Evolutionary conservation across 2,797 vertebrate species (phyloP).

Genomic region (Centroberyx gerrardi): DNA sequence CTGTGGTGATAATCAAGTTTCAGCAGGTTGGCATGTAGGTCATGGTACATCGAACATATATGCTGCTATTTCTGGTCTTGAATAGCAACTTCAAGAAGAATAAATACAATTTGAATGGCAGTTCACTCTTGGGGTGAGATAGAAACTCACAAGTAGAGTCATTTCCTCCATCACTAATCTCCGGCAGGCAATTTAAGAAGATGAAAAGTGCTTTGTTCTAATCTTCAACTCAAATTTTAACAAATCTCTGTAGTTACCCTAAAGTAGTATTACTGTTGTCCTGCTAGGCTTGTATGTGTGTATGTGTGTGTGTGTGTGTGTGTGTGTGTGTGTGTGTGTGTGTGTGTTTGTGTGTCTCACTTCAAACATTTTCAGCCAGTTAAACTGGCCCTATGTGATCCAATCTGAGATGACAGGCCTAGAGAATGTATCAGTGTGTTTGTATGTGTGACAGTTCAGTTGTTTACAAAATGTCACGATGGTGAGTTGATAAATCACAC

Average conservation of each 20-base stretch:
- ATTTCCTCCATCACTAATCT: constrained; percentile 1
- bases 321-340: too few species aligned
- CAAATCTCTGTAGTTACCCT: too few species aligned
- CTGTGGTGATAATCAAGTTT: not conserved
- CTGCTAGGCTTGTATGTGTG: not conserved
- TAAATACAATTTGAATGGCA: too few species aligned
- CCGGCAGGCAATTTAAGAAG: not conserved
- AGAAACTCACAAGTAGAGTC: too few species aligned
- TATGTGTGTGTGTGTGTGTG: constrained; percentile 5
- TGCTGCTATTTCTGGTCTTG: not conserved
- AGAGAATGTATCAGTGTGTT: not conserved
- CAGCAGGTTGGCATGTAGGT: not conserved
- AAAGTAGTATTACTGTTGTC: not conserved
- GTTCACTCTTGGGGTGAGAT: too few species aligned
- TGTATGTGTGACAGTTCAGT: constrained; percentile 29
- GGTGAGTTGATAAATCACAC: constrained; percentile 56
- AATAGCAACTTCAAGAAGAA: not conserved
- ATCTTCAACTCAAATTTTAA: too few species aligned
- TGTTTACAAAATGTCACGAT: constrained; percentile 31
- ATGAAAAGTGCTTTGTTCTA: too few species aligned
- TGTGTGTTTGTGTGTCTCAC: not conserved
- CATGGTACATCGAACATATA: not conserved
- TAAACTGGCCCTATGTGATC: constrained; percentile 2
- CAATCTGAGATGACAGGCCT: constrained; percentile 8
- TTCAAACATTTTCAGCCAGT: constrained; percentile 39